These are phyloP conservation scores for Neuroterus valhalla DNA, from an alignment of 1,140 invertebrate genomes.

Conservation along the genomic window DNA sequence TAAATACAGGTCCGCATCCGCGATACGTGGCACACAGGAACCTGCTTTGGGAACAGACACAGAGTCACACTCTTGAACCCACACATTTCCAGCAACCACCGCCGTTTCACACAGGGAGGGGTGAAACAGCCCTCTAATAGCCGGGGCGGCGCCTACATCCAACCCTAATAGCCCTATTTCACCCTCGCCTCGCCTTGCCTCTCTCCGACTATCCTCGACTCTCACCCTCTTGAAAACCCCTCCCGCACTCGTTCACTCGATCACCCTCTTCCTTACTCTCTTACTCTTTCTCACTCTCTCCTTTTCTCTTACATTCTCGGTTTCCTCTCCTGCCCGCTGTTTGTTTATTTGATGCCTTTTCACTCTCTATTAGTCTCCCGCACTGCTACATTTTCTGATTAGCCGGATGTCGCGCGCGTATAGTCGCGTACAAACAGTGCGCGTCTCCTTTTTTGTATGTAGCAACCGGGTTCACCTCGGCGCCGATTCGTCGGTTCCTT, in stretches of 20 bases:
- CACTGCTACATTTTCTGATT: conserved; percentile 75
- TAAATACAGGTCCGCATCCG: conserved; percentile 41
- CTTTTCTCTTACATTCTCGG: conserved; percentile 33
- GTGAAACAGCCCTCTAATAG: conserved; percentile 73
- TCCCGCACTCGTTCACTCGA: conserved; percentile 31
- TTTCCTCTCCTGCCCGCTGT: conserved; percentile 60
- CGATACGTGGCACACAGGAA: conserved; percentile 40
- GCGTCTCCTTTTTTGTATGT: conserved; percentile 54
- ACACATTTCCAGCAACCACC: conserved; percentile 50
- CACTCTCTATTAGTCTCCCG: conserved; percentile 75
- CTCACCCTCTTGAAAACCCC: conserved; percentile 46
- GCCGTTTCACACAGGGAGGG: conserved; percentile 60
- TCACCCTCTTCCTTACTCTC: conserved; percentile 43
- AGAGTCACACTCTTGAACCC: conserved; percentile 51
- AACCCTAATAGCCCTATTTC: conserved; percentile 73
- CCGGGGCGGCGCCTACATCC: conserved; percentile 72
- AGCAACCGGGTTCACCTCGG: conserved; percentile 48
- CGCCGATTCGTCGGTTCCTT: conserved; percentile 60
- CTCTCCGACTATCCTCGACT: conserved; percentile 56
- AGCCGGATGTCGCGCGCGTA: conserved; percentile 71
- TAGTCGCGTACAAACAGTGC: conserved; percentile 54
- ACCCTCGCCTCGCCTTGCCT: conserved; percentile 54
- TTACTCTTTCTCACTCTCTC: conserved; percentile 39
- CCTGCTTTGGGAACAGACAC: conserved; percentile 44
- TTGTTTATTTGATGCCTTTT: conserved; percentile 76